A percentile compares a stretch with the other conserved stretches of the same genome.
These are phyloP conservation scores for Passer domesticus DNA, from an alignment of 2,113 vertebrate genomes.

Conservation along the genomic window DNA sequence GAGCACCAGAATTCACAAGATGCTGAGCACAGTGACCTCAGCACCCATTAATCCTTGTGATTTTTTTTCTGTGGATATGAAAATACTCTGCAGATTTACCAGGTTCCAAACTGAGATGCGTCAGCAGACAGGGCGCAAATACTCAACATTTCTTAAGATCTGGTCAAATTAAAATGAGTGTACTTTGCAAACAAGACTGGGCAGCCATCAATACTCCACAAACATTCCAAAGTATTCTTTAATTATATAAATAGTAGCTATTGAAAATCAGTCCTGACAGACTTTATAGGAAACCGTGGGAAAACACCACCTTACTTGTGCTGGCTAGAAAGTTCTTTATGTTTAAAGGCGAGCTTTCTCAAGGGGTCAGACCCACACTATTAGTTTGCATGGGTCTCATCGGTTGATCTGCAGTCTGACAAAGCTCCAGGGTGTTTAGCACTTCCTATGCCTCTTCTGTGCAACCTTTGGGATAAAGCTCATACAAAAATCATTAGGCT, in stretches of 20 bases:
- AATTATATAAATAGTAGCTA: not conserved
- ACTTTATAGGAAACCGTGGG: not conserved
- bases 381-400: not conserved
- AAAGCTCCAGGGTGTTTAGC: not conserved
- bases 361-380: not conserved
- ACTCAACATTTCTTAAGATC: constrained; percentile 20
- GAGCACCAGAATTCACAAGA: not conserved
- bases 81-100: not conserved
- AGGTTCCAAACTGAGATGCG: not conserved
- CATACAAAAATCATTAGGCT: not conserved
- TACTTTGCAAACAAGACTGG: constrained; percentile 13
- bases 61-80: not conserved
- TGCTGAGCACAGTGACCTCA: not conserved
- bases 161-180: not conserved
- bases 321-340: not conserved
- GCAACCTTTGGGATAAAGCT: not conserved
- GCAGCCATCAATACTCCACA: not conserved
- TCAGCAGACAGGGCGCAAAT: not conserved
- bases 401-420: not conserved
- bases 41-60: not conserved
- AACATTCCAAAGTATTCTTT: constrained; percentile 19
- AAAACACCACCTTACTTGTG: not conserved
- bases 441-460: not conserved
- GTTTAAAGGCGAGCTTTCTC: not conserved
- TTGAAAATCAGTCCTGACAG: not conserved